Conservation (phyloP, 2,113 vertebrate species). For the Erpornis zantholeuca region DNA sequence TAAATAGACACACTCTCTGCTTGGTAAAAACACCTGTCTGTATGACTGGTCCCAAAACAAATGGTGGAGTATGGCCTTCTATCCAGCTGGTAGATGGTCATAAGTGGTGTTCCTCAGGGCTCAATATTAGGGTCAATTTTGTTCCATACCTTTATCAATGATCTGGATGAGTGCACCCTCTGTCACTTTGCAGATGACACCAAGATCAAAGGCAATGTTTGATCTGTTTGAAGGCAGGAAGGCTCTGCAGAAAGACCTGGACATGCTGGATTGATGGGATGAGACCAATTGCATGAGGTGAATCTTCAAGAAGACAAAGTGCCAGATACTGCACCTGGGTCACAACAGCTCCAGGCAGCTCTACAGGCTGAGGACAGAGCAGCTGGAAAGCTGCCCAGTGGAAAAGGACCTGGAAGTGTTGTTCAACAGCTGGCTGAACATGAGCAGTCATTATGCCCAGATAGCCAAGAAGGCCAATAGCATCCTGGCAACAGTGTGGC, state of each 20-base stretch:
- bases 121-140: background rate
- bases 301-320: background rate
- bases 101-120: background rate
- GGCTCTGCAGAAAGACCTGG: background rate
- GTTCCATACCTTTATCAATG: background rate
- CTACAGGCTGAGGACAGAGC: background rate
- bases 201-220: background rate
- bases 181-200: background rate
- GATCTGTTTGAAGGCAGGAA: background rate
- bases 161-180: background rate
- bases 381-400: background rate
- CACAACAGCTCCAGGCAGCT: background rate
- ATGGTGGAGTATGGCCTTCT: background rate
- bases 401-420: background rate
- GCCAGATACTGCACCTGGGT: background rate
- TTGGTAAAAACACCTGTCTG: background rate
- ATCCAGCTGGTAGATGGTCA: background rate
- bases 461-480: background rate
- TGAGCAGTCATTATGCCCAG: background rate
- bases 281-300: background rate
- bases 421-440: background rate
- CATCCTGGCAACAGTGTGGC: background rate
- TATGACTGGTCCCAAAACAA: background rate
- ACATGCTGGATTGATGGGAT: background rate
- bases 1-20: background rate